A percentile compares a stretch with the other conserved stretches of the same genome.
Evolutionary conservation across 2,113 vertebrate species (phyloP).

Genomic region (Anguilla rostrata): DNA sequence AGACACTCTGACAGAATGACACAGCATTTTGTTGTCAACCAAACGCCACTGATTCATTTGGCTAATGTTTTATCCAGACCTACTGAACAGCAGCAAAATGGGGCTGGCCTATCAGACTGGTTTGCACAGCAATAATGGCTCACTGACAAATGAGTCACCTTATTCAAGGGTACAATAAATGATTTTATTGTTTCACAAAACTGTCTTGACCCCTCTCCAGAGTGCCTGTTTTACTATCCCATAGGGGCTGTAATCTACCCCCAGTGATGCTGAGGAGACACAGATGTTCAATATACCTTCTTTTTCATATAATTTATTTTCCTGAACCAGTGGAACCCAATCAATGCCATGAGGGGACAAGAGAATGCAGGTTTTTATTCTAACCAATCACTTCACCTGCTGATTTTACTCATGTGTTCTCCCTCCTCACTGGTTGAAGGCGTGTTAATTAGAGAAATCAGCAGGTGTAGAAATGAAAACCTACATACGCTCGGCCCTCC

Average conservation of each 20-base stretch:
- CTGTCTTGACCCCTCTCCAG: background rate
- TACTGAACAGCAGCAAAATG: background rate
- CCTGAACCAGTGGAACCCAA: too few relatives aligned
- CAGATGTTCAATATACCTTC: background rate
- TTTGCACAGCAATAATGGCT: background rate
- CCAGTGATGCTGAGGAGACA: background rate
- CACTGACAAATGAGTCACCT: background rate
- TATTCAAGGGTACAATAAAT: background rate
- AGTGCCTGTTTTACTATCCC: background rate
- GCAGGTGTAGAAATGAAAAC: too few relatives aligned
- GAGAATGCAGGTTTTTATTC: too few relatives aligned
- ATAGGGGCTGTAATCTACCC: background rate
- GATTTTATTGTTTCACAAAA: background rate
- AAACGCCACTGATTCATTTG: background rate
- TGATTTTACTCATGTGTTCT: too few relatives aligned
- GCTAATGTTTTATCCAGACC: conserved; percentile 13
- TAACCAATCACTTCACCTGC: too few relatives aligned
- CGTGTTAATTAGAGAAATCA: too few relatives aligned
- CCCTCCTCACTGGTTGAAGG: too few relatives aligned
- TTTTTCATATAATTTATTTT: background rate
- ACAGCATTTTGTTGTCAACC: background rate
- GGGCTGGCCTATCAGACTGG: background rate
- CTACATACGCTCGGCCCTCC: too few relatives aligned
- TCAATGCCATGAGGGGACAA: too few relatives aligned
- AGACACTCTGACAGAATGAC: background rate